Conservation (phyloP, 2,888 invertebrate species). For the Orgyia antiqua region DNA sequence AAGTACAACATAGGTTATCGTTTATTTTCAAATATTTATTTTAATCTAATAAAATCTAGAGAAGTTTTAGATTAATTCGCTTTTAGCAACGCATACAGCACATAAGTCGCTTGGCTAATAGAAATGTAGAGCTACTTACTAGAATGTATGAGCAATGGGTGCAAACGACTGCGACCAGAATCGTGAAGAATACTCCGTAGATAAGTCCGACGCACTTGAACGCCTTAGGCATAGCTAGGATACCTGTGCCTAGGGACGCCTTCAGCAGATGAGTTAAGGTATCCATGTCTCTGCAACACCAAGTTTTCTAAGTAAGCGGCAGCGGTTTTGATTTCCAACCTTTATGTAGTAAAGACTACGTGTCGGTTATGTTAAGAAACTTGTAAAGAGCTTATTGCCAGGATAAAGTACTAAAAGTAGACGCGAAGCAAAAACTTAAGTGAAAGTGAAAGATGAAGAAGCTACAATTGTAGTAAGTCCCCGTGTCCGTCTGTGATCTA, state of each 20-base stretch:
- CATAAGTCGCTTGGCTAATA: slow-evolving; percentile 4
- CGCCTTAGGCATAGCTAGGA: slow-evolving; percentile 95
- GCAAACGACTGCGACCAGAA: slow-evolving; percentile 92
- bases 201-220: slow-evolving; percentile 92
- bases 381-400: too few species aligned
- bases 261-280: slow-evolving; percentile 96
- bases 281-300: slow-evolving; percentile 85
- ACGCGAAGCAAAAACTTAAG: too few species aligned
- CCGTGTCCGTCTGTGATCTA: too few species aligned
- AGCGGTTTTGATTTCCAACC: too few species aligned
- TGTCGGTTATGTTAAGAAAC: too few species aligned
- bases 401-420: too few species aligned
- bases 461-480: too few species aligned
- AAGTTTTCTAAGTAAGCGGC: not conserved
- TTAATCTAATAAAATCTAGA: not conserved
- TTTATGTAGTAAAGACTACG: too few species aligned
- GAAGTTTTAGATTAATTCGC: slow-evolving; percentile 1
- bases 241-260: slow-evolving; percentile 97
- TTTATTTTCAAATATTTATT: not conserved
- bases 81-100: slow-evolving; percentile 1
- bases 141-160: slow-evolving; percentile 97
- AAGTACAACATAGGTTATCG: too few species aligned
- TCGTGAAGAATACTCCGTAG: slow-evolving; percentile 89
- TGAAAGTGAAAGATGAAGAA: too few species aligned
- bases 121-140: slow-evolving; percentile 40